phyloP scores from a whole-genome alignment of 1,140 invertebrate species.

The Meloidogyne exigua region DNA sequence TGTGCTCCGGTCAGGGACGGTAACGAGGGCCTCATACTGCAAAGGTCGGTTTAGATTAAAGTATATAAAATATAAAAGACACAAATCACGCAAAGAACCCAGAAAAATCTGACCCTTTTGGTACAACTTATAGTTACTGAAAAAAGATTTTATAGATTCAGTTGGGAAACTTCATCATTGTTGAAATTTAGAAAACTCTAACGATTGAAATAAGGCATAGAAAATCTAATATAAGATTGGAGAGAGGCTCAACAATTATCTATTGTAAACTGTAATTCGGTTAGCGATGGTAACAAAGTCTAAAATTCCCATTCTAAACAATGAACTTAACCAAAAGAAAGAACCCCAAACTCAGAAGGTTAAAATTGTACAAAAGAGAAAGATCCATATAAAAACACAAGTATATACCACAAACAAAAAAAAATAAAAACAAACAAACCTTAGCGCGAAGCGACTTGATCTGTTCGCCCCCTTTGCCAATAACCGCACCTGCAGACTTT shows the following conservation, averaged over 20 bases:
- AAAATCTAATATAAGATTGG: no score
- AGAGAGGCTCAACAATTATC: no score
- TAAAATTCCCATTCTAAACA: no score
- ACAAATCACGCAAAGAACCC: not conserved
- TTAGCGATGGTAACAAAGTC: no score
- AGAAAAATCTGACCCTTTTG: constrained; percentile 7
- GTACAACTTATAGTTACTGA: not conserved
- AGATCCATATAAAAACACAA: constrained; percentile 11
- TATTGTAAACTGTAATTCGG: no score
- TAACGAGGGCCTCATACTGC: constrained; percentile 59
- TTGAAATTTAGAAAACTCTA: no score
- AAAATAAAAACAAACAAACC: constrained; percentile 44
- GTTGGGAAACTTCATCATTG: no score
- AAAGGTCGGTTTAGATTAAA: constrained; percentile 18
- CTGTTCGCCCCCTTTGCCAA: constrained; percentile 90
- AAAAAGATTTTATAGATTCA: no score
- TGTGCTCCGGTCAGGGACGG: constrained; percentile 57
- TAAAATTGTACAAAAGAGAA: not conserved
- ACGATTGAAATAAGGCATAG: no score
- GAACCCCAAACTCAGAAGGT: not conserved
- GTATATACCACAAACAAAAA: constrained; percentile 6
- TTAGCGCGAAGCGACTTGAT: constrained; percentile 73
- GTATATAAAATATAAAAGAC: not conserved
- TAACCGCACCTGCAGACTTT: constrained; percentile 82
- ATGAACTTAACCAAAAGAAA: not conserved